A percentile compares a stretch with the other conserved stretches of the same genome.
Evolutionary conservation across 2,113 vertebrate species (phyloP).

Genomic region (Seriola aureovittata): DNA sequence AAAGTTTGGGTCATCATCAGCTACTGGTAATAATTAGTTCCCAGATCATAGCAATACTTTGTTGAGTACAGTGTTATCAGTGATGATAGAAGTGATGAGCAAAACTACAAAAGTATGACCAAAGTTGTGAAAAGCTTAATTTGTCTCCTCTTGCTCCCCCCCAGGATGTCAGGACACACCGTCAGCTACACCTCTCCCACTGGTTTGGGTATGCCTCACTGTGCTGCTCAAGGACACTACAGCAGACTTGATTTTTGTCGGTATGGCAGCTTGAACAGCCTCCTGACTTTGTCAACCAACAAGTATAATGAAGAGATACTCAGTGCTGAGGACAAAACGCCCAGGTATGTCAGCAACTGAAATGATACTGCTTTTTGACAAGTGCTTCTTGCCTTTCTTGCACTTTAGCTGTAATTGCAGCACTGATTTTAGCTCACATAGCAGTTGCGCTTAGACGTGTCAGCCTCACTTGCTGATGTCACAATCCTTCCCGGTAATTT

Average conservation of each 20-base stretch:
- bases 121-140: not conserved
- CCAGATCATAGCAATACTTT: too few relatives aligned
- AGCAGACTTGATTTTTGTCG: not conserved
- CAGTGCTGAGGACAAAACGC: not conserved
- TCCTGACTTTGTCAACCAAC: conserved; percentile 5
- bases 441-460: conserved; percentile 1
- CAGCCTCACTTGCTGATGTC: not conserved
- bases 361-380: not conserved
- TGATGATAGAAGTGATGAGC: too few relatives aligned
- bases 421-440: not conserved
- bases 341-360: not conserved
- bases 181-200: not conserved
- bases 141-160: not conserved
- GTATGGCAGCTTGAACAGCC: not conserved
- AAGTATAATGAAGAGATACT: not conserved
- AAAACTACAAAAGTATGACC: not conserved
- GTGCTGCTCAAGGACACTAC: not conserved
- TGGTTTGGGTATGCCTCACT: not conserved
- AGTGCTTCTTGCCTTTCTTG: not conserved
- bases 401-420: not conserved
- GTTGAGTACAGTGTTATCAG: too few relatives aligned
- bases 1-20: not conserved
- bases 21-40: too few relatives aligned
- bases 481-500: not conserved
- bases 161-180: not conserved